Evolutionary conservation across 2,888 invertebrate genomes (phyloP), one percentile per base, ranked within the genome.

Genomic region (Hydriomena furcata): DNA sequence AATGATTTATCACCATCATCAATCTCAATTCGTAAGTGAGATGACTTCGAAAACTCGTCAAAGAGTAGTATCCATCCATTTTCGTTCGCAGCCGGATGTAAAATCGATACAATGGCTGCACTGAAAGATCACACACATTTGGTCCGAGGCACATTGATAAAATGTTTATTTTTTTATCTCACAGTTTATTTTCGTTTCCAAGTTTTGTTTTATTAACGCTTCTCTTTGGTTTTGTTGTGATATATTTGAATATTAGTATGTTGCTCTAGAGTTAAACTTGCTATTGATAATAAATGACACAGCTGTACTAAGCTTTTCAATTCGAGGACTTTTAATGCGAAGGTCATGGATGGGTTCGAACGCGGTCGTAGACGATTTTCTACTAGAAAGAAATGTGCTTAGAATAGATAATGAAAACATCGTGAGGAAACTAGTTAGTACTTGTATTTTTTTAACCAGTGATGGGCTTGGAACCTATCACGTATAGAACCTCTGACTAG

Each of bases 31-130:
- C 37, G 34, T 28, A 24, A 50, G 12, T 41, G 51, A 58, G 56
- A 61, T 51, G 36, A 55, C 21, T 63, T 65, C 60, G 66, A 58
- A 55, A 54, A 48, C 17, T 36, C 17, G 38, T 60, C 68, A 59
- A 58, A 54, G 63, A 62, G 76, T 74, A 58, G 56, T 50, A 60
- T 65, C 55, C 58, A 66, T 77, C 81, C 77, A 78, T 82, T 82
- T 83, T 78, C 72, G 77, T 77, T 75, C 68, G 55, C 63, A 61
- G 72, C 73, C 79, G 80, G 83, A 83, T 82, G 80, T 81, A 80
- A 86, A 85, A 86, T 87, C 87, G 79, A 87, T 86, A 87, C 82
- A 79, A 79, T 73, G 75, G 73, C 74, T 77, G 78, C 76, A 78
- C 63, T 61, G 75, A 76, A 75, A 76, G 80, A 80, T 80, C 80